Percentiles rank a stretch among this genome's conserved stretches.
phyloP scores from a whole-genome alignment of 2,113 vertebrate species.

The Otocyon megalotis region DNA sequence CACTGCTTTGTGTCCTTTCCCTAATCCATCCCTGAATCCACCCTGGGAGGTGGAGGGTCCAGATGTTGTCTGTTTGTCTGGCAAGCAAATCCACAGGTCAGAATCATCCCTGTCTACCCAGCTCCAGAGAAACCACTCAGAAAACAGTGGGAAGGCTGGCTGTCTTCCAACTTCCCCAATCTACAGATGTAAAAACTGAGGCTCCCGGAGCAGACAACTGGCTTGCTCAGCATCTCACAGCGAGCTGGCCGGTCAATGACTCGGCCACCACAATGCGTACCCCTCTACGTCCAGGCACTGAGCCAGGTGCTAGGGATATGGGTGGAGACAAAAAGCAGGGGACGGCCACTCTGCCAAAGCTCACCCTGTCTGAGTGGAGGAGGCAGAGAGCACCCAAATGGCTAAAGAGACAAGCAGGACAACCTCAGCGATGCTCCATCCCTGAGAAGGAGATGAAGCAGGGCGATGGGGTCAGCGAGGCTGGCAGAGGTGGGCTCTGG shows the following conservation, averaged over 20 bases:
- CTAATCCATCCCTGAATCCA: rapidly evolving
- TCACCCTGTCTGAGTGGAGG: rapidly evolving
- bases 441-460: not conserved
- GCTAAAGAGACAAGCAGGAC: not conserved
- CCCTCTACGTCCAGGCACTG: not conserved
- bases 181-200: not conserved
- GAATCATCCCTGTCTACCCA: not conserved
- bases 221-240: not conserved
- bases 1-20: not conserved
- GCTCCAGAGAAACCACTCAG: not conserved
- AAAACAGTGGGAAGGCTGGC: not conserved
- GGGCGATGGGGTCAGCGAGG: not conserved
- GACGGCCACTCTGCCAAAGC: not conserved
- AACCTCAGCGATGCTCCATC: rapidly evolving
- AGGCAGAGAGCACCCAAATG: not conserved
- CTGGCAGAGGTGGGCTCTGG: rapidly evolving
- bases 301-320: not conserved
- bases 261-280: rapidly evolving
- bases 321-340: not conserved
- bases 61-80: not conserved
- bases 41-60: not conserved
- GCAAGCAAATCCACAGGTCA: not conserved
- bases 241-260: not conserved
- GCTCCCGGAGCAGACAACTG: not conserved
- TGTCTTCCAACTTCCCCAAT: not conserved